Evolutionary conservation across 2,797 vertebrate species (phyloP).

Genomic region (Myiotriccus ornatus): DNA sequence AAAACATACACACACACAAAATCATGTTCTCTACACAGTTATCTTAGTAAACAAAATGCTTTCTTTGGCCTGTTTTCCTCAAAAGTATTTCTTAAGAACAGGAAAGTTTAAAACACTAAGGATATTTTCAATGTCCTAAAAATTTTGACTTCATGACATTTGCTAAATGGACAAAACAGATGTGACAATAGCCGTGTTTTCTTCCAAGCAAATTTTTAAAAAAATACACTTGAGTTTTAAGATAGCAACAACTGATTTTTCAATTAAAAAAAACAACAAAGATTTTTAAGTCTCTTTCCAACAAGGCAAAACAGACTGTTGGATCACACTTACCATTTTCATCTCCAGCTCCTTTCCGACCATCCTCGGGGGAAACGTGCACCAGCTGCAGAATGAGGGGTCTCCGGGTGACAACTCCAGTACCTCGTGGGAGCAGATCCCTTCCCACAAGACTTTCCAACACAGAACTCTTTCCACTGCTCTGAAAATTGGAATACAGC

Average conservation of each 20-base stretch:
- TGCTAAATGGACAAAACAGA: not conserved
- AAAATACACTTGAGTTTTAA: not conserved
- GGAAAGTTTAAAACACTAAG: not conserved
- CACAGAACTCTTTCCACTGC: slow-evolving; percentile 98
- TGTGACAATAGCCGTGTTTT: not conserved
- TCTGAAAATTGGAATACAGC: slow-evolving; percentile 80
- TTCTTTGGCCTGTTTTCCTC: not conserved
- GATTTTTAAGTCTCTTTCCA: not conserved
- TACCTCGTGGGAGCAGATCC: slow-evolving; percentile 94
- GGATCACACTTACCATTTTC: slow-evolving; percentile 87
- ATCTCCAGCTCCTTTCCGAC: slow-evolving; percentile 86
- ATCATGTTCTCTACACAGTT: not conserved
- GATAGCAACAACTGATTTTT: not conserved
- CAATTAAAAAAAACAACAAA: not conserved
- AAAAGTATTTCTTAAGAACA: not conserved
- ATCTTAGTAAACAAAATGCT: not conserved
- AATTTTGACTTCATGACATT: not conserved
- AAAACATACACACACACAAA: not conserved
- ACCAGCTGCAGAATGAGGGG: slow-evolving; percentile 97
- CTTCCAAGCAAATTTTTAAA: not conserved
- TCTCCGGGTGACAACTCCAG: slow-evolving; percentile 93
- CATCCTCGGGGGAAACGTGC: slow-evolving; percentile 90
- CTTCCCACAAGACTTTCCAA: slow-evolving; percentile 94
- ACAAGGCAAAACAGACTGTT: not conserved
- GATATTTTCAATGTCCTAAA: not conserved